Evolutionary conservation across 2,888 invertebrate genomes (phyloP), one percentile per base, ranked within the genome.

Genomic region (Drosophila paranaensis): DNA sequence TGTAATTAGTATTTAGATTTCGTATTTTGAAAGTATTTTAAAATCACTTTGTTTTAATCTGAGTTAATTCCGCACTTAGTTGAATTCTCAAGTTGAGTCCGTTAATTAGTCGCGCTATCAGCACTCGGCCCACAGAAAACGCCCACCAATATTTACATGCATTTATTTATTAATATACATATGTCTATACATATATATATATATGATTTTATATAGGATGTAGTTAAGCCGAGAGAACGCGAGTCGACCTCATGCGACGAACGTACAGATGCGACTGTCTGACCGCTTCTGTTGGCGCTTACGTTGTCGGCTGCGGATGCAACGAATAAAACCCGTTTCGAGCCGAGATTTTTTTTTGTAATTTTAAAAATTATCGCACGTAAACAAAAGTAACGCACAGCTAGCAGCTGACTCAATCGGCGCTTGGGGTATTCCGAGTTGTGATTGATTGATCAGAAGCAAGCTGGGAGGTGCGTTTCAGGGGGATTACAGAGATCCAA

Each of bases 321-420:
- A 64, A 50, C 68, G 61, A 75, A 55, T 60, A 70, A 84, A 89
- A 88, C 90, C 56, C 46, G 86, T 88, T 89, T 71, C 54, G 43
- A 65, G 57, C 55, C 43, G 46, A 62, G 60, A 62, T 45, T 40
- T 54, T 40, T 54, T 37, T 37, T 51, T 53, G 4, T 39, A 27
- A 33, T 10, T 33, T 71, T 20, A 46, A 53, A 43, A 71, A 37
- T 37, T 48, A 57, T 57, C 37, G 40, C 46, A 67, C 55, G 65
- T 65, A 54, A 65, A 57, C 57, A 71, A 67, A 62, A 74, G n/a
- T 46, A 63, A 80, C 86, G 77, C 82, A 78, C 85, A 81, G 76
- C 67, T 82, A 81, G 76, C 67, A 64, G 79, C 75, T 83, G 89
- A 87, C 51, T 84, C 85, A 84, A 60, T 58, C 61, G 70, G 25